Conservation (phyloP, 2,113 vertebrate genomes). For the Albula glossodonta region DNA sequence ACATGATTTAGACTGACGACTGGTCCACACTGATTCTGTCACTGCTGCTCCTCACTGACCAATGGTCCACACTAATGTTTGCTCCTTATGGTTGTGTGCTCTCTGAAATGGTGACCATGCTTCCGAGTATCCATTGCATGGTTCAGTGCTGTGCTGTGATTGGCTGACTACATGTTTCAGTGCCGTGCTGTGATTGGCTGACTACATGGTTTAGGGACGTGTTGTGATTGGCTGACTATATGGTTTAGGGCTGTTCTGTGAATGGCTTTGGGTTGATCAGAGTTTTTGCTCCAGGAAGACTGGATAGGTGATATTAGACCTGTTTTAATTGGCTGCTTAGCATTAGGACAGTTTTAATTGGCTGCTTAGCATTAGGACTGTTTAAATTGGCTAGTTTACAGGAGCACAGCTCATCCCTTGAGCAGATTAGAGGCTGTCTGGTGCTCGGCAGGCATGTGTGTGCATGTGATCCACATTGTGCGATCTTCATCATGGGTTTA, state of each 20-base stretch:
- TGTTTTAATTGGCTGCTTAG: constrained; percentile 16
- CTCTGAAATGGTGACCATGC: too few relatives aligned
- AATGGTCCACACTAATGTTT: neutral
- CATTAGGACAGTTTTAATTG: constrained; percentile 18
- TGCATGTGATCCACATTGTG: neutral
- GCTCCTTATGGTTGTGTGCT: neutral
- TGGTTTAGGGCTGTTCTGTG: neutral
- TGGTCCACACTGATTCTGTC: neutral
- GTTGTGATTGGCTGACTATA: too few relatives aligned
- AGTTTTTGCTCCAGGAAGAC: neutral
- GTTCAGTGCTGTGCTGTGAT: too few relatives aligned
- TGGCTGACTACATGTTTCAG: too few relatives aligned
- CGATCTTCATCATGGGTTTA: too few relatives aligned
- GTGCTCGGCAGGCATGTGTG: neutral
- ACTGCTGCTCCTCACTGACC: neutral
- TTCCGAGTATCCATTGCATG: too few relatives aligned
- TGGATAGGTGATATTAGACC: neutral
- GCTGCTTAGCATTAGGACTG: neutral
- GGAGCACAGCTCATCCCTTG: too few relatives aligned
- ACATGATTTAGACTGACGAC: neutral
- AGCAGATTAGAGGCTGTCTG: too few relatives aligned
- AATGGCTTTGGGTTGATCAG: neutral
- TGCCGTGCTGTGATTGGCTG: too few relatives aligned
- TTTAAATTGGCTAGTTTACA: constrained; percentile 6
- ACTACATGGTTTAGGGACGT: too few relatives aligned